phyloP scores from a whole-genome alignment of 30 jellyfish, hydroid and myxozoan species.

The Aurelia aurita complex sp. Pacific region DNA sequence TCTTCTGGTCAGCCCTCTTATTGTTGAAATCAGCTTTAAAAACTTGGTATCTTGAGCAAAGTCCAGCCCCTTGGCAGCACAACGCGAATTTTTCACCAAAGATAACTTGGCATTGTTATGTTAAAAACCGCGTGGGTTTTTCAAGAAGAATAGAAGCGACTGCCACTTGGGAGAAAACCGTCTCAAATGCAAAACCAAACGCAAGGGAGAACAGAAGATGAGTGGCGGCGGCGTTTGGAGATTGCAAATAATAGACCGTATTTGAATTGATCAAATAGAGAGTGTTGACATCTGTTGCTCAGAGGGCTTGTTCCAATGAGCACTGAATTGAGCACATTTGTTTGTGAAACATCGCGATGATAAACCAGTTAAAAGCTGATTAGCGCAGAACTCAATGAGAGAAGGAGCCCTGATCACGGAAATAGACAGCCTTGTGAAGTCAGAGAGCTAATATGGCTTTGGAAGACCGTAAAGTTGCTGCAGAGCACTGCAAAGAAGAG shows the following conservation, averaged over 20 bases:
- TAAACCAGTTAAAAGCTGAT: background rate
- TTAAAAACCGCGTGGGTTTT: constrained; percentile 53
- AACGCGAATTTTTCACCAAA: constrained; percentile 1
- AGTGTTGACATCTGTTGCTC: constrained; percentile 46
- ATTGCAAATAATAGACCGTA: constrained; percentile 32
- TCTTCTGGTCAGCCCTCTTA: constrained; percentile 31
- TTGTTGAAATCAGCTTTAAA: constrained; percentile 25
- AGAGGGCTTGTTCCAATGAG: constrained; percentile 30
- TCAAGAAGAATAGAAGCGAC: constrained; percentile 14
- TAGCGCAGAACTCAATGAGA: too few species aligned
- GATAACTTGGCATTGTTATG: constrained; percentile 34
- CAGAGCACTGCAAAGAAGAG: too few species aligned
- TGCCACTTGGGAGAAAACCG: constrained; percentile 38
- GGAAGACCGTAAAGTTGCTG: too few species aligned
- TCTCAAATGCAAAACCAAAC: constrained; percentile 46
- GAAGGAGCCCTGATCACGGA: too few species aligned
- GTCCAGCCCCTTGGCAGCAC: constrained; percentile 21
- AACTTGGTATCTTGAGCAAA: background rate
- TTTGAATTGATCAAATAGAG: constrained; percentile 6
- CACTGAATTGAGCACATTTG: background rate
- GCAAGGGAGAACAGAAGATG: constrained; percentile 25
- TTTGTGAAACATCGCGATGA: background rate
- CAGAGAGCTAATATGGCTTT: too few species aligned
- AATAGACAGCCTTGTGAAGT: too few species aligned
- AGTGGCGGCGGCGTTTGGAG: background rate